These are phyloP conservation scores for Empidonax traillii DNA, from an alignment of 2,113 vertebrate genomes.

Conservation along the genomic window DNA sequence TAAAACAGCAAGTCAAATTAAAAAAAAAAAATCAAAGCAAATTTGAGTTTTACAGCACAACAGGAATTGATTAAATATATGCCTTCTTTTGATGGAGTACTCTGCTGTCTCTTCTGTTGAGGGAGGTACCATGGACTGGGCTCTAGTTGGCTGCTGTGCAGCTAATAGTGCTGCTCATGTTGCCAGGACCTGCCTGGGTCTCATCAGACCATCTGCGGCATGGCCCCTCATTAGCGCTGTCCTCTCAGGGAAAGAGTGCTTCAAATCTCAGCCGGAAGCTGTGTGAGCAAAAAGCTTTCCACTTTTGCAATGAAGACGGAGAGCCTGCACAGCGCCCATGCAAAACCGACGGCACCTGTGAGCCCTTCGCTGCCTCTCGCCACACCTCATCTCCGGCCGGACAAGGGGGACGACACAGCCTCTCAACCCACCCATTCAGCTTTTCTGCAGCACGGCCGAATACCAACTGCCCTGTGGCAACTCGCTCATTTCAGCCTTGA, in stretches of 20 bases:
- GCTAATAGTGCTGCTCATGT: accelerated
- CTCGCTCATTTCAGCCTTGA: neutral
- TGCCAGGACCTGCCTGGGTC: neutral
- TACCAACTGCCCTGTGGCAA: neutral
- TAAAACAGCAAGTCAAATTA: neutral
- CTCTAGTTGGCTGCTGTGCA: neutral
- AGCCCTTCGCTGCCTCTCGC: neutral
- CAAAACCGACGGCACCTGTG: accelerated
- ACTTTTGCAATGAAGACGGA: neutral
- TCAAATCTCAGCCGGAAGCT: neutral
- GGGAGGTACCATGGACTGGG: neutral
- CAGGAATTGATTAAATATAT: neutral
- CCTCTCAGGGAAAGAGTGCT: neutral
- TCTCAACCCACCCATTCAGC: neutral
- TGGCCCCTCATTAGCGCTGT: neutral
- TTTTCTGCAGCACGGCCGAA: neutral
- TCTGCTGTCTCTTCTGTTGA: neutral
- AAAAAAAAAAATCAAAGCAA: neutral
- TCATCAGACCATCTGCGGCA: neutral
- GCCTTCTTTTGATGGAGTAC: neutral
- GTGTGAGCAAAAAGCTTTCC: neutral
- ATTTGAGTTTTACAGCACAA: neutral
- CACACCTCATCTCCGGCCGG: neutral
- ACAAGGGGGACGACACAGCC: neutral
- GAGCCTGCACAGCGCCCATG: accelerated